Percentiles rank a stretch among this genome's conserved stretches.
These are phyloP conservation scores for Kryphioiulus occultus DNA, from an alignment of 2,888 invertebrate species.

Conservation along the genomic window DNA sequence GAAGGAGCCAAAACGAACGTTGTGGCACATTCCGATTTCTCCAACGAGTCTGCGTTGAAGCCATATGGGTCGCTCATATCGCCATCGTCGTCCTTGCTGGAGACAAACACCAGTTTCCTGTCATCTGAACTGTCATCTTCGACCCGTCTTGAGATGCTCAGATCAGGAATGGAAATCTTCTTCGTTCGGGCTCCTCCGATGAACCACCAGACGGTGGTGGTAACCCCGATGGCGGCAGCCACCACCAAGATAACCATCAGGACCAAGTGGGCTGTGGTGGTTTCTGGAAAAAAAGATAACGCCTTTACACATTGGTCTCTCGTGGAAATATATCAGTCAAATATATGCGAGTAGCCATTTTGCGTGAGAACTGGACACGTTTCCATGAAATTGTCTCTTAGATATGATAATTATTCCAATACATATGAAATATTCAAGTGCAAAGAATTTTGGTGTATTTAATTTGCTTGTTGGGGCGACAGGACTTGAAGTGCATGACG, in stretches of 20 bases:
- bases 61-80: neutral
- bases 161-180: neutral
- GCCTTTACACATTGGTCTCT: neutral
- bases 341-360: neutral
- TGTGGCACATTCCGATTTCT: neutral
- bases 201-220: conserved; percentile 45
- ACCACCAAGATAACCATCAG: conserved; percentile 43
- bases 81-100: neutral
- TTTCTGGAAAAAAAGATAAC: conserved; percentile 33
- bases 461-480: too few relatives aligned
- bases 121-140: neutral
- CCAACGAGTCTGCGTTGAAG: neutral
- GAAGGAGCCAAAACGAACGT: neutral
- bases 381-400: too few relatives aligned
- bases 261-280: conserved; percentile 46
- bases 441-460: too few relatives aligned
- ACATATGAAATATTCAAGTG: too few relatives aligned
- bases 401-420: too few relatives aligned
- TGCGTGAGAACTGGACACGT: neutral
- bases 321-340: neutral
- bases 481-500: too few relatives aligned
- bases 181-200: neutral
- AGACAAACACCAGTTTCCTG: conserved; percentile 1
- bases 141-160: neutral
- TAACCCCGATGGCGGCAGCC: conserved; percentile 29